Evolutionary conservation across 2,113 vertebrate species (phyloP).

Genomic region (Rhinoderma darwinii): DNA sequence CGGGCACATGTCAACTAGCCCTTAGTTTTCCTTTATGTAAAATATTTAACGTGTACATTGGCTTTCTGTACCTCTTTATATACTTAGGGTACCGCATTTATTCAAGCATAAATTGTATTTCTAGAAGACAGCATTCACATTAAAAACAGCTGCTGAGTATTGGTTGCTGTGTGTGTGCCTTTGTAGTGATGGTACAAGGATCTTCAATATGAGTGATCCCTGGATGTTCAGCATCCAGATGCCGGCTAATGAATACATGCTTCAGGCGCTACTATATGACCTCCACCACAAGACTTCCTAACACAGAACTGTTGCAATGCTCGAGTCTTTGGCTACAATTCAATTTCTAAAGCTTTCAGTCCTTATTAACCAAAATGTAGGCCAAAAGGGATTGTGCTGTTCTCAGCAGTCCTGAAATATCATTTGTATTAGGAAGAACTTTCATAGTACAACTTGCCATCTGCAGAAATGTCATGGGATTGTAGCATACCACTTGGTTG

Average conservation of each 20-base stretch:
- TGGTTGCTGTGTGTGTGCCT: neutral
- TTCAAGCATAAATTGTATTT: too few relatives aligned
- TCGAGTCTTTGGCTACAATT: slow-evolving; percentile 6
- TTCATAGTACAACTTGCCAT: neutral
- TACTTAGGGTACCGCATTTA: neutral
- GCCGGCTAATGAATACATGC: slow-evolving; percentile 10
- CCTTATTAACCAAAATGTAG: neutral
- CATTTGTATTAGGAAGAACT: neutral
- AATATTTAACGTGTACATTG: neutral
- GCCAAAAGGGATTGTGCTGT: neutral
- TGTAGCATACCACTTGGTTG: too few relatives aligned
- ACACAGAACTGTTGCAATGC: neutral
- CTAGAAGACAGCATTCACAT: too few relatives aligned
- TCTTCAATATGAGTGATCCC: neutral
- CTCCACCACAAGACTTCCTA: slow-evolving; percentile 28
- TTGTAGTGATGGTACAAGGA: neutral
- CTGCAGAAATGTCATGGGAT: neutral
- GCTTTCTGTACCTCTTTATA: neutral
- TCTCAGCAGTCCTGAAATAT: neutral
- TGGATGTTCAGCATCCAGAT: neutral
- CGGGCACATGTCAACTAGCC: too few relatives aligned
- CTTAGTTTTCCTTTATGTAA: too few relatives aligned
- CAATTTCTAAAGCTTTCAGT: neutral
- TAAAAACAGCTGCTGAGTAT: neutral
- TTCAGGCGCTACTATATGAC: slow-evolving; percentile 18